Conservation (phyloP, 2,888 invertebrate species). For the Portevinia maculata region DNA sequence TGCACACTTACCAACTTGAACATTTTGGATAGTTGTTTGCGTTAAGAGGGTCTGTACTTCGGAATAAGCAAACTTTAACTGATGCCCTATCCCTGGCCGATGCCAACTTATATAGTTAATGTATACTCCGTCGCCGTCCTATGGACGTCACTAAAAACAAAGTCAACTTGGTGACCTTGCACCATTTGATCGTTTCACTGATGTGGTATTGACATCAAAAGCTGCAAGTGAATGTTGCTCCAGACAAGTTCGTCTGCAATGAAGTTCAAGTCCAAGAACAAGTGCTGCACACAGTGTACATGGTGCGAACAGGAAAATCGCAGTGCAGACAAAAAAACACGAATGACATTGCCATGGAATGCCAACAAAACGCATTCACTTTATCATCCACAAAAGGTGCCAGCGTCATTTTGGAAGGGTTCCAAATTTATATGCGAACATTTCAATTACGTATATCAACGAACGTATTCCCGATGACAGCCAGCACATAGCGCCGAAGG, state of each 20-base stretch:
- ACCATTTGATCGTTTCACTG: constrained; percentile 25
- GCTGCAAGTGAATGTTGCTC: constrained; percentile 64
- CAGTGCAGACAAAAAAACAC: neutral
- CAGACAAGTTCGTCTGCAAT: constrained; percentile 42
- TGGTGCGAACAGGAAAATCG: constrained; percentile 24
- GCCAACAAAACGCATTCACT: constrained; percentile 39
- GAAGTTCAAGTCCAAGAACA: constrained; percentile 71
- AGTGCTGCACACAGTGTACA: neutral
- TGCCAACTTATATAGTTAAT: constrained; percentile 56
- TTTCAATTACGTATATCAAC: constrained; percentile 62
- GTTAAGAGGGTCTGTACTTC: constrained; percentile 69
- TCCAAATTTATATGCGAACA: constrained; percentile 57
- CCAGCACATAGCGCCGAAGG: no score
- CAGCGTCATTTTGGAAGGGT: constrained; percentile 56
- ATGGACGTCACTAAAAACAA: constrained; percentile 13
- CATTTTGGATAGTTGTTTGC: constrained; percentile 41
- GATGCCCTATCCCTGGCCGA: constrained; percentile 19
- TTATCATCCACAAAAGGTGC: constrained; percentile 24
- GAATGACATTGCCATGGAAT: constrained; percentile 45
- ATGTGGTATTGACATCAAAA: constrained; percentile 18
- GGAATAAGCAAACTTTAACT: constrained; percentile 64
- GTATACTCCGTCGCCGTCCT: neutral
- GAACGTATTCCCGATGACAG: constrained; percentile 11
- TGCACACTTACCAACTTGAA: constrained; percentile 57
- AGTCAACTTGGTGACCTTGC: constrained; percentile 37